Evolutionary conservation across 2,888 invertebrate genomes (phyloP), one percentile per base, ranked within the genome.

Genomic region (Perizoma affinitatum): DNA sequence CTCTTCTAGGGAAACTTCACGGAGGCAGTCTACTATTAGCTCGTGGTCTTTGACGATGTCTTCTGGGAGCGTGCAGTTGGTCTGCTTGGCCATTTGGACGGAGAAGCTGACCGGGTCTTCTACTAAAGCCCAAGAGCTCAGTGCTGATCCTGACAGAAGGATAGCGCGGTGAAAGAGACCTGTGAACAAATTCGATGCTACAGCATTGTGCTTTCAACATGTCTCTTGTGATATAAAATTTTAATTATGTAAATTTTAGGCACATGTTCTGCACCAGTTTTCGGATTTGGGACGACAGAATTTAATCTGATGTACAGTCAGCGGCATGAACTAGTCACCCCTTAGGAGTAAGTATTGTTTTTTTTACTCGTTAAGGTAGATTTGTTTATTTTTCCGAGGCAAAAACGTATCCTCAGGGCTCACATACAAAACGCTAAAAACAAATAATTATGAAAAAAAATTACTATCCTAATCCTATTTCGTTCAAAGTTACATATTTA

Each of bases 111-210:
- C 96, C 0, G 96, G 97, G 85, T 97, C 97, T 82, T 97, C 96
- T 5, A 98, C 96, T 63, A 97, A 90, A 0, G 98, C 97, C 97
- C 97, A 98, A 0, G 97, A 97, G 53, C 96, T 96, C 50, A 97
- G 88, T 0, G 98, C 97, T 54, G 97, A 97, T 5, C 98, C 98
- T 0, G 97, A 97, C 72, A 97, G 93, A 22, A 98, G 93, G 59
- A 98, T 96, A 8, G 97, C 96, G 42, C 98, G 94, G 76, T 97
- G 97, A 82, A 98, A 98, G 6, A 98, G 93, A 63, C 97, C 98
- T 93, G 93, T 67, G 78, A 93, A 86, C 72, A 82, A 78, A 63
- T 33, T 40, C 7, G 0, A 10, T 9, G 5, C 52, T 4, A 38
- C 34, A 48, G 7, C 10, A 5, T n/a, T 10, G 10, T 43, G 10